Evolutionary conservation across 1,140 invertebrate species (phyloP).

Genomic region (Psilanteris sp.): DNA sequence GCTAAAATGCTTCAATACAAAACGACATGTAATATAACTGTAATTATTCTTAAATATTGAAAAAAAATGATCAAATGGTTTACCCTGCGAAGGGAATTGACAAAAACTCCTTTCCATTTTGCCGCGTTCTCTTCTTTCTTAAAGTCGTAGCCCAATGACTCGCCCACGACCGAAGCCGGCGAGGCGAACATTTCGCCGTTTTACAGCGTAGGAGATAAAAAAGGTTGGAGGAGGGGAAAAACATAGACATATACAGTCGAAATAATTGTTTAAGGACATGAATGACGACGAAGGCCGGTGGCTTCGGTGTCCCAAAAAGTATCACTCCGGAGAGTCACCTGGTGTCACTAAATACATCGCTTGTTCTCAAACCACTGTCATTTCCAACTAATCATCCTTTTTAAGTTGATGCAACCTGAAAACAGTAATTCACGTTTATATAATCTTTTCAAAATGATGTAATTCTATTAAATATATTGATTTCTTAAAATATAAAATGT

Average conservation of each 20-base stretch:
- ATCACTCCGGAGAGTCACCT: slow-evolving; percentile 47
- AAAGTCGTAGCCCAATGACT: slow-evolving; percentile 90
- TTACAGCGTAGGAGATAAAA: slow-evolving; percentile 55
- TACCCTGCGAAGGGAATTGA: slow-evolving; percentile 87
- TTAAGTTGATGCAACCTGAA: slow-evolving; percentile 4
- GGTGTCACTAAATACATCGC: slow-evolving; percentile 27
- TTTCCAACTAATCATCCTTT: slow-evolving; percentile 8
- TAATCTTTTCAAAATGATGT: too few species aligned
- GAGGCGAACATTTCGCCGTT: slow-evolving; percentile 81
- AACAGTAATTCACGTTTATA: neutral
- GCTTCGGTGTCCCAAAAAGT: slow-evolving; percentile 29
- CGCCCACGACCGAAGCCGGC: slow-evolving; percentile 79
- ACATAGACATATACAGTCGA: slow-evolving; percentile 54
- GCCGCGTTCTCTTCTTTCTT: slow-evolving; percentile 90
- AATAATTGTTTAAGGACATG: slow-evolving; percentile 42
- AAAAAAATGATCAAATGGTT: too few species aligned
- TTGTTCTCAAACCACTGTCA: slow-evolving; percentile 1
- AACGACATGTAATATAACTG: too few species aligned
- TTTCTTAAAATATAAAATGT: too few species aligned
- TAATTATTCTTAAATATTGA: too few species aligned
- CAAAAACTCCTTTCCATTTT: slow-evolving; percentile 94
- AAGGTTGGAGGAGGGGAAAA: slow-evolving; percentile 58
- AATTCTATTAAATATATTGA: too few species aligned
- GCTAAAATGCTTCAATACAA: too few species aligned
- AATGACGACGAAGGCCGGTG: slow-evolving; percentile 30